Evolutionary conservation across 2,797 vertebrate species (phyloP).

Genomic region (Calcarius lapponicus): DNA sequence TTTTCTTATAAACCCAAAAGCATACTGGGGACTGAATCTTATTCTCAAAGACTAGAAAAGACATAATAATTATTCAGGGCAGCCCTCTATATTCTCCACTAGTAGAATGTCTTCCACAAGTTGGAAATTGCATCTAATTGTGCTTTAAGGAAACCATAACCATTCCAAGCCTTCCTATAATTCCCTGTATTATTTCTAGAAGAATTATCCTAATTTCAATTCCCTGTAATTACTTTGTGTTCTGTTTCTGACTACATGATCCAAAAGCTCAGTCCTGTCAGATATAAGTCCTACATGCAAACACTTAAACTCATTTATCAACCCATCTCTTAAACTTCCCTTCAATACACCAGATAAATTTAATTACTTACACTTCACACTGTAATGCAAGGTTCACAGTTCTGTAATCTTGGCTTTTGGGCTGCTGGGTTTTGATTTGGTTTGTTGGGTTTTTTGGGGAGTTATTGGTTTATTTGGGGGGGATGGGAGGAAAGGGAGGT

Average conservation of each 20-base stretch:
- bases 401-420: not conserved
- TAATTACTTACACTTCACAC: not conserved
- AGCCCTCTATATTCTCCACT: not conserved
- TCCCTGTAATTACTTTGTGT: not conserved
- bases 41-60: not conserved
- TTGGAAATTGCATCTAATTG: not conserved
- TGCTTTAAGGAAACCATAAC: not conserved
- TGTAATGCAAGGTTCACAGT: not conserved
- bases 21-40: not conserved
- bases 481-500: fast-evolving
- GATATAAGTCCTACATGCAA: not conserved
- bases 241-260: not conserved
- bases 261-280: not conserved
- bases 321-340: not conserved
- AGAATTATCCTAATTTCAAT: not conserved
- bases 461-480: fast-evolving
- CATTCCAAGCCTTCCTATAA: not conserved
- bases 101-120: not conserved
- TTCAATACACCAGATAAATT: not conserved
- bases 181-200: not conserved
- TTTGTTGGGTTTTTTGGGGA: not conserved
- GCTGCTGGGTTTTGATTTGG: not conserved
- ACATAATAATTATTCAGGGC: not conserved
- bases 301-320: not conserved
- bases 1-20: not conserved